phyloP scores from a whole-genome alignment of 1,140 invertebrate genomes.

The Drosophila sulfurigaster region DNA sequence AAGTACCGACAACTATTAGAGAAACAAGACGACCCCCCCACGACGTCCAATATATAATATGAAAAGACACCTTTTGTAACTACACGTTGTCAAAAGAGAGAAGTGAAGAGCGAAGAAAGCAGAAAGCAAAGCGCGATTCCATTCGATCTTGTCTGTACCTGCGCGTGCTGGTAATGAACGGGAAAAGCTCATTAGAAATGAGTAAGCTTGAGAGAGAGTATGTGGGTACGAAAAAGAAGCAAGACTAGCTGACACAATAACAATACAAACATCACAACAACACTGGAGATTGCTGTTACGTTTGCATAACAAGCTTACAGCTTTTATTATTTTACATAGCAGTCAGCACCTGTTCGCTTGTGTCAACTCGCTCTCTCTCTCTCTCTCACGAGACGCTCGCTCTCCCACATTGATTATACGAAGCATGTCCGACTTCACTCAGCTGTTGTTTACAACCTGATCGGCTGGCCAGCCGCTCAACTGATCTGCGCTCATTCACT shows the following conservation, averaged over 20 bases:
- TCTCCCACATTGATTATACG: slow-evolving; percentile 47
- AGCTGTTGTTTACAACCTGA: slow-evolving; percentile 73
- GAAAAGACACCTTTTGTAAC: slow-evolving; percentile 5
- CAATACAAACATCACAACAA: slow-evolving; percentile 9
- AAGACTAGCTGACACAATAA: slow-evolving; percentile 11
- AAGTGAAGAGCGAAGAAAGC: not conserved
- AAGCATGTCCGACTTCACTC: slow-evolving; percentile 60
- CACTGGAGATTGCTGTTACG: slow-evolving; percentile 15
- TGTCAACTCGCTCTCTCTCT: slow-evolving; percentile 6
- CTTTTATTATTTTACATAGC: slow-evolving; percentile 60
- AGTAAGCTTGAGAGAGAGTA: not conserved
- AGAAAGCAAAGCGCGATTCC: not conserved
- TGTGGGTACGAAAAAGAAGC: slow-evolving; percentile 12
- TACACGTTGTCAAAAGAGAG: not conserved
- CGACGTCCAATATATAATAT: not conserved
- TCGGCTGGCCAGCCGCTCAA: slow-evolving; percentile 38
- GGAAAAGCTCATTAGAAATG: slow-evolving; percentile 25
- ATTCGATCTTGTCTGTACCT: slow-evolving; percentile 7
- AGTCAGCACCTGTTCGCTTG: slow-evolving; percentile 57
- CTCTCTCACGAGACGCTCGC: slow-evolving; percentile 3
- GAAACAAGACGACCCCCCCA: not conserved
- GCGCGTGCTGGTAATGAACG: slow-evolving; percentile 23
- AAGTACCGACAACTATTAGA: slow-evolving; percentile 42
- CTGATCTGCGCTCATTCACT: slow-evolving; percentile 16
- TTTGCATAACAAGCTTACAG: slow-evolving; percentile 47